Conservation (phyloP, 2,888 invertebrate genomes). For the Lasius fuliginosus region DNA sequence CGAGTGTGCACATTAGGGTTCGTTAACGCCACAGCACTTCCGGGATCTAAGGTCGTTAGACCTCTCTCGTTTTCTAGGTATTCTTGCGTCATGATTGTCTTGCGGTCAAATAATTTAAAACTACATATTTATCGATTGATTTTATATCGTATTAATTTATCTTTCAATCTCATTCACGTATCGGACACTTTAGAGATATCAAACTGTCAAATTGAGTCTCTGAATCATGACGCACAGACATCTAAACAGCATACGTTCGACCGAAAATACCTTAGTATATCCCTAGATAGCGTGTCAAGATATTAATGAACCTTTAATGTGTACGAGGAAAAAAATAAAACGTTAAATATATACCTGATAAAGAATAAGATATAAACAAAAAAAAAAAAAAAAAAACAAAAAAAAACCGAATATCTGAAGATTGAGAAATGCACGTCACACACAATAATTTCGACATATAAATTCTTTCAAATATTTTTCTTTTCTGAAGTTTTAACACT, state of each 20-base stretch:
- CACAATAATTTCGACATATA: background rate
- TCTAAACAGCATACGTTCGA: background rate
- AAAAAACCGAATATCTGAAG: background rate
- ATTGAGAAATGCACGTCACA: background rate
- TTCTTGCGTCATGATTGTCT: background rate
- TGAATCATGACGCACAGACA: background rate
- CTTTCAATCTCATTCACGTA: background rate
- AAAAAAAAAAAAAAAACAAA: too few relatives aligned
- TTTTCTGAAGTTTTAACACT: too few relatives aligned
- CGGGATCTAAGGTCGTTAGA: background rate
- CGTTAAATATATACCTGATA: background rate
- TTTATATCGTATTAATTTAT: background rate
- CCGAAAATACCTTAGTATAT: background rate
- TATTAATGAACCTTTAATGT: too few relatives aligned
- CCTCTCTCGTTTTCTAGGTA: background rate
- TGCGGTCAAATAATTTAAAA: background rate
- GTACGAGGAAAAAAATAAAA: background rate
- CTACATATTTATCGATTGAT: background rate
- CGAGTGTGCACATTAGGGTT: background rate
- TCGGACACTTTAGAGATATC: background rate
- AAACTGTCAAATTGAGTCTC: background rate
- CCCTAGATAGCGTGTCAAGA: background rate
- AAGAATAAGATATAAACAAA: background rate
- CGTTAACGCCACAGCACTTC: background rate
- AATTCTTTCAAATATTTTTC: background rate